Percentiles rank a stretch among this genome's conserved stretches.
phyloP scores from a whole-genome alignment of 2,797 vertebrate species.

The Chrosomus eos region DNA sequence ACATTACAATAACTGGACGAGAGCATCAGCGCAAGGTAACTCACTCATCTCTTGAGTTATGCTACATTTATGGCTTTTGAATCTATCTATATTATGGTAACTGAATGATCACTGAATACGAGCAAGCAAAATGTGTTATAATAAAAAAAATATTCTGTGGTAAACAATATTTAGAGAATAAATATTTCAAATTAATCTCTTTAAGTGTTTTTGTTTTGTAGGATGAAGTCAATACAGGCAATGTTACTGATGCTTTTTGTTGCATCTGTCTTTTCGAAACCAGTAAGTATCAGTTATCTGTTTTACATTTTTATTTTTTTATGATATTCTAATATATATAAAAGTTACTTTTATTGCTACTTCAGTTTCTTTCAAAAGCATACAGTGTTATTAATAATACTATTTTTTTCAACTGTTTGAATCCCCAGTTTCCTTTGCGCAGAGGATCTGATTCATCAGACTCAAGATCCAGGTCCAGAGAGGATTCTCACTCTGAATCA shows the following conservation, averaged over 20 bases:
- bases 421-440: slow-evolving; percentile 26
- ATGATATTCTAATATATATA: background rate
- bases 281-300: slow-evolving; percentile 34
- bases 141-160: background rate
- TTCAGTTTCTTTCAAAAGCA: background rate
- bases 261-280: slow-evolving; percentile 43
- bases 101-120: background rate
- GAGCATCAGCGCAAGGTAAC: slow-evolving; percentile 44
- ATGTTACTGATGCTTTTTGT: slow-evolving; percentile 42
- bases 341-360: background rate
- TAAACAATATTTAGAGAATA: background rate
- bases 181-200: background rate
- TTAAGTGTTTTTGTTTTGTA: background rate
- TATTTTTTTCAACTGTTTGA: background rate
- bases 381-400: background rate
- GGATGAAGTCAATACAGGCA: slow-evolving; percentile 45
- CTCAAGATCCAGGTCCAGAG: background rate
- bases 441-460: background rate
- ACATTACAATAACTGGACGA: slow-evolving; percentile 1
- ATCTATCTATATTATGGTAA: background rate
- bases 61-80: background rate
- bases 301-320: background rate
- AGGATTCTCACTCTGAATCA: background rate
- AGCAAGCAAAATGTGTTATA: background rate
- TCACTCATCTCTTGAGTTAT: background rate